phyloP scores from a whole-genome alignment of 2,113 vertebrate species.

The Eleginops maclovinus region DNA sequence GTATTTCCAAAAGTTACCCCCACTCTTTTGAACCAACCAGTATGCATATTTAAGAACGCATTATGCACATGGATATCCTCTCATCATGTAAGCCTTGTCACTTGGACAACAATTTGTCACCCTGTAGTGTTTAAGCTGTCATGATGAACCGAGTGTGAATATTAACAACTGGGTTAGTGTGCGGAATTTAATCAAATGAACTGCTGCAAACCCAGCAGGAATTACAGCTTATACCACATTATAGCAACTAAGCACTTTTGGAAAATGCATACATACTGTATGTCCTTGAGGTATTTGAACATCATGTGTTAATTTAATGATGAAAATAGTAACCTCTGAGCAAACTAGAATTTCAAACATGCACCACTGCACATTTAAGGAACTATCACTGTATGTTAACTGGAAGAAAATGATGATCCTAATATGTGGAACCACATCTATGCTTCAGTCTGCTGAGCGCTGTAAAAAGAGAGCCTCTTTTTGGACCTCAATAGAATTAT shows the following conservation, averaged over 20 bases:
- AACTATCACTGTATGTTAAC: constrained; percentile 35
- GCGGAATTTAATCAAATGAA: constrained; percentile 57
- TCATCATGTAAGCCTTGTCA: constrained; percentile 25
- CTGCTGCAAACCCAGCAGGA: constrained; percentile 54
- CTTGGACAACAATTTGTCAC: constrained; percentile 43
- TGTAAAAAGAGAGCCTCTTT: constrained; percentile 36
- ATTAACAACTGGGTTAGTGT: constrained; percentile 32
- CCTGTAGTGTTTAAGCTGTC: constrained; percentile 48
- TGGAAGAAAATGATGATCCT: constrained; percentile 12
- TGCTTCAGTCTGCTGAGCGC: constrained; percentile 14
- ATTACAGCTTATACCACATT: constrained; percentile 55
- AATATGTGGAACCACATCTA: constrained; percentile 18
- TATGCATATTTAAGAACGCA: constrained; percentile 24
- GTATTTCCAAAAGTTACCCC: constrained; percentile 25
- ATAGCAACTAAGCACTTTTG: constrained; percentile 61
- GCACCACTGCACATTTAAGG: constrained; percentile 35
- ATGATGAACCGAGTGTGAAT: constrained; percentile 36
- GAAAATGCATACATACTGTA: constrained; percentile 44
- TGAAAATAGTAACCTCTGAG: constrained; percentile 51
- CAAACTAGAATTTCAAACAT: constrained; percentile 37
- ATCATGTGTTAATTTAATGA: constrained; percentile 59
- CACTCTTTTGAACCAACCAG: constrained; percentile 20
- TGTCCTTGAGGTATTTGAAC: constrained; percentile 60
- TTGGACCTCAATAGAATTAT: constrained; percentile 33
- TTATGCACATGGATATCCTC: constrained; percentile 7